phyloP scores from a whole-genome alignment of 2,797 vertebrate genomes.

The Pipistrellus kuhlii region DNA sequence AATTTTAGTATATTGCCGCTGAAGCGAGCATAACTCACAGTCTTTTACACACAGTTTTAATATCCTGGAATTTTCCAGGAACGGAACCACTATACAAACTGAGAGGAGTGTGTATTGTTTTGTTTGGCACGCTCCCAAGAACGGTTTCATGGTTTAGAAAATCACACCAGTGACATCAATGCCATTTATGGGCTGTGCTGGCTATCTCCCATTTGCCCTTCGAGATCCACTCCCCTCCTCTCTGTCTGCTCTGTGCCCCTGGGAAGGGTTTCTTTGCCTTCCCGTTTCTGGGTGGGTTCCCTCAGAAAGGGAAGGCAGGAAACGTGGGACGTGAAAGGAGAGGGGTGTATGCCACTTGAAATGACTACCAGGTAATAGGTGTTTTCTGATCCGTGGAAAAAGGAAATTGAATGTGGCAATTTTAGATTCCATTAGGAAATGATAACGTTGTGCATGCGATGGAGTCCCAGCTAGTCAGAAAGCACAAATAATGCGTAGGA shows the following conservation, averaged over 20 bases:
- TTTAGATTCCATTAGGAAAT: neutral
- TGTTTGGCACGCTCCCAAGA: conserved; percentile 76
- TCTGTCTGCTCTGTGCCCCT: neutral
- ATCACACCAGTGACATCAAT: conserved; percentile 64
- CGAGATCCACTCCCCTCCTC: neutral
- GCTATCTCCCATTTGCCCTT: conserved; percentile 65
- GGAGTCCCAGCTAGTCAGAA: neutral
- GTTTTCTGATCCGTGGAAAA: neutral
- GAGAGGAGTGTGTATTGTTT: conserved; percentile 71
- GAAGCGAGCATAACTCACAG: conserved; percentile 64
- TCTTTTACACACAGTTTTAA: conserved; percentile 68
- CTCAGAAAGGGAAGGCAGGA: neutral
- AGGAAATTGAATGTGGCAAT: conserved; percentile 6
- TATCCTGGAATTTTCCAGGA: conserved; percentile 78
- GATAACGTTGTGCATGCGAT: neutral
- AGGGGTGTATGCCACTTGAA: neutral
- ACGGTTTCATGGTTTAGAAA: conserved; percentile 75
- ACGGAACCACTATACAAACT: conserved; percentile 70
- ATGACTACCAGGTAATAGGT: conserved; percentile 1
- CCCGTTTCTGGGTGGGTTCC: conserved; percentile 16
- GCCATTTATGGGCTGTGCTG: conserved; percentile 64
- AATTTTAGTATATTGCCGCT: conserved; percentile 57
- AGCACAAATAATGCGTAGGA: neutral
- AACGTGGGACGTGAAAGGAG: conserved; percentile 17
- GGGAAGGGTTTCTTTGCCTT: conserved; percentile 21